phyloP scores from a whole-genome alignment of 2,113 vertebrate species.

The Pedionomus torquatus region DNA sequence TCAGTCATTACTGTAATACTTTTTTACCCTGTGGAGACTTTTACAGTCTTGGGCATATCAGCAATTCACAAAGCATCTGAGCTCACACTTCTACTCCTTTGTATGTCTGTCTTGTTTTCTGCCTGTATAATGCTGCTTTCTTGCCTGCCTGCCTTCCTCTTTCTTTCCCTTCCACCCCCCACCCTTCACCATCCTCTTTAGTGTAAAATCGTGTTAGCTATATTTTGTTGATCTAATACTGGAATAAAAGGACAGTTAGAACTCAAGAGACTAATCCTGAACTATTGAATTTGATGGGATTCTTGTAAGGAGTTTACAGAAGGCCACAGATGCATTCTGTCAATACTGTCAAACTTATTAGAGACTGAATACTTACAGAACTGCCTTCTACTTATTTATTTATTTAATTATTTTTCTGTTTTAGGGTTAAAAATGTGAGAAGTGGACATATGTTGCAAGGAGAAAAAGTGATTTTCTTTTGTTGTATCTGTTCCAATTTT shows the following conservation, averaged over 20 bases:
- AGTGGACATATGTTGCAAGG: background rate
- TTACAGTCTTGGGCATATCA: background rate
- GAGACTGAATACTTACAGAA: background rate
- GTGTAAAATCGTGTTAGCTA: background rate
- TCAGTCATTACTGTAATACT: background rate
- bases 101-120: background rate
- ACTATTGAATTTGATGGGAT: background rate
- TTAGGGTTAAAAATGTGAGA: background rate
- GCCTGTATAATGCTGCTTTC: background rate
- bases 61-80: background rate
- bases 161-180: rapidly evolving
- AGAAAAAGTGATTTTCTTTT: background rate
- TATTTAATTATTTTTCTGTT: background rate
- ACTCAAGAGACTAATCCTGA: background rate
- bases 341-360: background rate
- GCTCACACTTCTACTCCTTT: background rate
- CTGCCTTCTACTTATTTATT: background rate
- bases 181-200: background rate
- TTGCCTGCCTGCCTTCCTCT: background rate
- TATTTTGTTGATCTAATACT: background rate
- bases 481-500: background rate
- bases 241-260: background rate
- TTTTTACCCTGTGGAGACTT: background rate
- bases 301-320: background rate
- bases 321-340: background rate